Percentiles rank a stretch among this genome's conserved stretches.
Evolutionary conservation across 2,113 vertebrate genomes (phyloP).

Genomic region (Amblyopsis rosae): DNA sequence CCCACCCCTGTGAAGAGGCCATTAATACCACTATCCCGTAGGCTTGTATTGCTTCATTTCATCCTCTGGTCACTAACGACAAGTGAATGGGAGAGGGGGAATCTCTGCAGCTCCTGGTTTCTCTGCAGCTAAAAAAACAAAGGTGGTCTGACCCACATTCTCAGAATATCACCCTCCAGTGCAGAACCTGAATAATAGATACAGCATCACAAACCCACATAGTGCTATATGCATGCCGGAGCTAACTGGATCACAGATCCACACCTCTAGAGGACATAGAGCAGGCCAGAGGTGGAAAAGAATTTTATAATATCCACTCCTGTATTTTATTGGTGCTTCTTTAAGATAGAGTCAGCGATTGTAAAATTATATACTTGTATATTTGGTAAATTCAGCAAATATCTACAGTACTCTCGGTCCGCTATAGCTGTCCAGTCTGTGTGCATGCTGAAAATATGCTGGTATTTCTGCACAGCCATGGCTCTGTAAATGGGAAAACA

Average conservation of each 20-base stretch:
- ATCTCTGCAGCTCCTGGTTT: conserved; percentile 19
- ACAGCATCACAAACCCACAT: conserved; percentile 33
- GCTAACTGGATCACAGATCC: not conserved
- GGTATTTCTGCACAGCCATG: no score
- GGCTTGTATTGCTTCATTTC: not conserved
- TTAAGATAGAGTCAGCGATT: no score
- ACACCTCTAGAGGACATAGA: not conserved
- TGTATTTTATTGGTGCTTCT: conserved; percentile 2
- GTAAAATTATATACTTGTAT: no score
- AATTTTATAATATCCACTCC: conserved; percentile 5
- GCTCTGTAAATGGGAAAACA: no score
- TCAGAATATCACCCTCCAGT: conserved; percentile 49
- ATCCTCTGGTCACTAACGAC: conserved; percentile 2
- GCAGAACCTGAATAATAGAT: conserved; percentile 64
- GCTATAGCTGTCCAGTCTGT: no score
- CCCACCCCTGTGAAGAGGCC: not conserved
- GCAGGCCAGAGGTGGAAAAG: conserved; percentile 13
- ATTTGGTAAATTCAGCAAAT: no score
- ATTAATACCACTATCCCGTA: not conserved
- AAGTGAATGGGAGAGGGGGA: conserved; percentile 17
- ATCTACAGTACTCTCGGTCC: no score
- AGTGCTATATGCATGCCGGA: not conserved
- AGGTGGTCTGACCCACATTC: conserved; percentile 70
- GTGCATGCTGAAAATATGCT: no score
- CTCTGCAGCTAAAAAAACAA: conserved; percentile 50